A percentile compares a stretch with the other conserved stretches of the same genome.
Conservation (phyloP, 2,113 vertebrate species). For the Odocoileus virginianus region DNA sequence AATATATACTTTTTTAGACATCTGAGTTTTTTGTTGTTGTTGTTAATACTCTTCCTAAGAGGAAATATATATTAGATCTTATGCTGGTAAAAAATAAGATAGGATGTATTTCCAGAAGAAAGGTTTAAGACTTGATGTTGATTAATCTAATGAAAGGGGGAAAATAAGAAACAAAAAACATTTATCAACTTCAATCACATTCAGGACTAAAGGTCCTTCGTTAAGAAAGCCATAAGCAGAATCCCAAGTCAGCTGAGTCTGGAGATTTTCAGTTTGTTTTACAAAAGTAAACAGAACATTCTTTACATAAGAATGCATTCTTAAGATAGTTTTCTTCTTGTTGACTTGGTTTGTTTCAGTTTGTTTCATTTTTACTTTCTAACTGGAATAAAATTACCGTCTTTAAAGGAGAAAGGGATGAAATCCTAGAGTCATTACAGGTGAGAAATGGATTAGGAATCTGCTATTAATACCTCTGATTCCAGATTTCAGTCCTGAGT, state of each 20-base stretch:
- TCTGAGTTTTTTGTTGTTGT: not conserved
- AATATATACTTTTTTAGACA: not conserved
- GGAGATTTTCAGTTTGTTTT: not conserved
- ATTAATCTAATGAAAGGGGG: not conserved
- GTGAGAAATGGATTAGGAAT: not conserved
- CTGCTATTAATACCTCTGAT: not conserved
- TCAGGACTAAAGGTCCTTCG: not conserved
- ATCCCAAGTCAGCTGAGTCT: not conserved
- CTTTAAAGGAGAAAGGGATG: not conserved
- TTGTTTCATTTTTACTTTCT: not conserved
- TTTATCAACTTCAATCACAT: not conserved
- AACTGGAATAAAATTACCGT: not conserved
- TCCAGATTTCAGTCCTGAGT: not conserved
- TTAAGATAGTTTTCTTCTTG: not conserved
- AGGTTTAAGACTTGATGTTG: not conserved
- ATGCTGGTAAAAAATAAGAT: not conserved
- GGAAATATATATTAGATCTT: not conserved
- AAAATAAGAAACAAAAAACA: not conserved
- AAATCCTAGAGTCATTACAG: not conserved
- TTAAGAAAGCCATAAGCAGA: not conserved
- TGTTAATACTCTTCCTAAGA: not conserved
- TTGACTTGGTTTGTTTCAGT: not conserved
- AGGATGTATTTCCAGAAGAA: slow-evolving; percentile 7
- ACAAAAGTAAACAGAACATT: not conserved
- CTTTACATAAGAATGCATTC: not conserved